A percentile compares a stretch with the other conserved stretches of the same genome.
Evolutionary conservation across 2,888 invertebrate species (phyloP).

Genomic region (Dynastes grantii): DNA sequence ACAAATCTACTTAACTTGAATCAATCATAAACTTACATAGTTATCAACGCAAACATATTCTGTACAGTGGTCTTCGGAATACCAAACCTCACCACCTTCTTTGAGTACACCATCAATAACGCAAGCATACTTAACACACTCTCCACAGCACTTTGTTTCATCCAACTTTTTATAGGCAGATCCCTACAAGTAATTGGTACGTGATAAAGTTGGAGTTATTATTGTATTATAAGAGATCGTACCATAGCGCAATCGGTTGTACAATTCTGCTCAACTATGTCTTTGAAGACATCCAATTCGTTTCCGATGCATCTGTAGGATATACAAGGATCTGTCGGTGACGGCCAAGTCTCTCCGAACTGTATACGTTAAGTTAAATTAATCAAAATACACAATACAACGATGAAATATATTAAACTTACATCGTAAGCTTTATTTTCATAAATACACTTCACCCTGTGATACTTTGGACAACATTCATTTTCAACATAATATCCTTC

Average conservation of each 20-base stretch:
- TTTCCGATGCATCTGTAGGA: conserved; percentile 16
- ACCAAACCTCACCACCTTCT: conserved; percentile 75
- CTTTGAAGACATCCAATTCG: background rate
- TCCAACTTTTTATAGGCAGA: conserved; percentile 73
- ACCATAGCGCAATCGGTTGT: background rate
- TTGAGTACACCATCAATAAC: conserved; percentile 71
- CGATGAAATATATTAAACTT: background rate
- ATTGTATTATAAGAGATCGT: background rate
- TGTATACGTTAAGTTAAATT: background rate
- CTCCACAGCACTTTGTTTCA: conserved; percentile 76
- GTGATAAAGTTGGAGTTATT: background rate
- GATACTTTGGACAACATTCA: conserved; percentile 74
- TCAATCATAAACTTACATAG: conserved; percentile 10
- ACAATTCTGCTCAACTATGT: conserved; percentile 2
- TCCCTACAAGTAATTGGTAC: conserved; percentile 70
- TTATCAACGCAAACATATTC: conserved; percentile 74
- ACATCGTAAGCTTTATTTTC: conserved; percentile 72
- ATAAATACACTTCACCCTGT: conserved; percentile 74
- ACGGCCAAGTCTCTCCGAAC: conserved; percentile 20
- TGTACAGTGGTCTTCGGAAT: conserved; percentile 76
- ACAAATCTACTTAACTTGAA: background rate
- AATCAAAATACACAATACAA: background rate
- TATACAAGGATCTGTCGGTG: conserved; percentile 5
- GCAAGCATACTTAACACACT: conserved; percentile 75
- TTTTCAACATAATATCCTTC: conserved; percentile 70